Evolutionary conservation across 1,140 invertebrate genomes (phyloP).

Genomic region (Drosophila equinoxialis): DNA sequence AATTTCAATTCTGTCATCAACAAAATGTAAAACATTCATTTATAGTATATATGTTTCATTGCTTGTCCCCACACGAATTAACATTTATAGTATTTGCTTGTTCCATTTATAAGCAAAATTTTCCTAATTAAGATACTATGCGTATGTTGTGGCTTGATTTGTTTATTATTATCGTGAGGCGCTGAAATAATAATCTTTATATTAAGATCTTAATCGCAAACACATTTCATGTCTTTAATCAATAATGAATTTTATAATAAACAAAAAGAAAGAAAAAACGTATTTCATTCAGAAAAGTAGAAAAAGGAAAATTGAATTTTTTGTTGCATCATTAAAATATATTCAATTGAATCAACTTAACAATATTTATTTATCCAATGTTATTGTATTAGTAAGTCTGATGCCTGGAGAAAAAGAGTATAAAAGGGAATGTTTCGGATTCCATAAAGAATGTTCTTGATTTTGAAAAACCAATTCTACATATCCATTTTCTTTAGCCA

Average conservation of each 20-base stretch:
- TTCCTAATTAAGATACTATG: background rate
- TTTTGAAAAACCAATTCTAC: too few relatives aligned
- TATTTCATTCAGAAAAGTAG: background rate
- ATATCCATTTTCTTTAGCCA: too few relatives aligned
- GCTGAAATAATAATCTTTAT: conserved; percentile 8
- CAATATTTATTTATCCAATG: too few relatives aligned
- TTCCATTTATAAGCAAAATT: background rate
- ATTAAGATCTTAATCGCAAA: conserved; percentile 3
- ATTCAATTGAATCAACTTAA: too few relatives aligned
- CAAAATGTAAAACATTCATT: too few relatives aligned
- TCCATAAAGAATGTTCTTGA: too few relatives aligned
- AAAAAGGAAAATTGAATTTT: background rate
- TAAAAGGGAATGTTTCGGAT: too few relatives aligned
- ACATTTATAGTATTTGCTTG: background rate
- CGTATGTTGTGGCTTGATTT: background rate
- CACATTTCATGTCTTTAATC: conserved; percentile 6
- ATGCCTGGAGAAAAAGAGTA: too few relatives aligned
- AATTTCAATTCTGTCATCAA: too few relatives aligned
- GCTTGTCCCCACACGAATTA: too few relatives aligned
- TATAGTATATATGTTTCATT: too few relatives aligned
- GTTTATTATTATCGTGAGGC: background rate
- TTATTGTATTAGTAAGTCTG: too few relatives aligned
- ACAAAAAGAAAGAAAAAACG: background rate
- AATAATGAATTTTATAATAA: background rate
- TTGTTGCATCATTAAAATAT: background rate